Conservation (phyloP, 2,113 vertebrate genomes). For the cat (Felis catus) region DNA sequence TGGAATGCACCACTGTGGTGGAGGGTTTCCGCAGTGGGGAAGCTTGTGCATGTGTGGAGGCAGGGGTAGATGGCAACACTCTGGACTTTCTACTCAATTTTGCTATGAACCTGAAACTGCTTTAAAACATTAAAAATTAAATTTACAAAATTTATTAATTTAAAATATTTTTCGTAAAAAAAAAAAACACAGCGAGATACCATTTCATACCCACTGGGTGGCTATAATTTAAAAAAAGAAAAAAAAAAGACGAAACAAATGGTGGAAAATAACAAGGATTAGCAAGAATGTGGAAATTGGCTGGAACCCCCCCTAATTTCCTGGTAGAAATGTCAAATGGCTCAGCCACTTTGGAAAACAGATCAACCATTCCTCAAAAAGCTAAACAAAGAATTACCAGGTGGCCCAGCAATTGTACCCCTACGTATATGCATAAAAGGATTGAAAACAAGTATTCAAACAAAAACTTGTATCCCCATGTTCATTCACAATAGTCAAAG, state of each 20-base stretch:
- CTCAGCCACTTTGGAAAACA: too few species aligned
- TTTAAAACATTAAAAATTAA: not conserved
- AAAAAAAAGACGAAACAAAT: not conserved
- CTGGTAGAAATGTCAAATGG: not conserved
- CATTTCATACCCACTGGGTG: not conserved
- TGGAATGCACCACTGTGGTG: not conserved
- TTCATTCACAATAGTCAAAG: too few species aligned
- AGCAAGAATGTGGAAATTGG: not conserved
- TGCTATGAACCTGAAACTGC: not conserved
- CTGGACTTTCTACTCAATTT: not conserved
- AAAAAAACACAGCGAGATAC: not conserved
- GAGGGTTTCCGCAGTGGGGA: not conserved
- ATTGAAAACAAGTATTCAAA: too few species aligned
- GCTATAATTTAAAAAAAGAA: not conserved
- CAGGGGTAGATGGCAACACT: not conserved
- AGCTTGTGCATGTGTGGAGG: not conserved
- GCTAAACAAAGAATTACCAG: too few species aligned
- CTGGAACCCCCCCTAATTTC: not conserved
- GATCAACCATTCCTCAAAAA: too few species aligned
- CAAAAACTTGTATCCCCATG: too few species aligned
- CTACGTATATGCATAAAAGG: too few species aligned
- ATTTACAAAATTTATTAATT: not conserved
- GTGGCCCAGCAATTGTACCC: too few species aligned
- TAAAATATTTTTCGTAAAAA: not conserved
- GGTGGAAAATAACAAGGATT: not conserved